Evolutionary conservation across 2,113 vertebrate species (phyloP).

Genomic region (Forbesichthys papilliferus): DNA sequence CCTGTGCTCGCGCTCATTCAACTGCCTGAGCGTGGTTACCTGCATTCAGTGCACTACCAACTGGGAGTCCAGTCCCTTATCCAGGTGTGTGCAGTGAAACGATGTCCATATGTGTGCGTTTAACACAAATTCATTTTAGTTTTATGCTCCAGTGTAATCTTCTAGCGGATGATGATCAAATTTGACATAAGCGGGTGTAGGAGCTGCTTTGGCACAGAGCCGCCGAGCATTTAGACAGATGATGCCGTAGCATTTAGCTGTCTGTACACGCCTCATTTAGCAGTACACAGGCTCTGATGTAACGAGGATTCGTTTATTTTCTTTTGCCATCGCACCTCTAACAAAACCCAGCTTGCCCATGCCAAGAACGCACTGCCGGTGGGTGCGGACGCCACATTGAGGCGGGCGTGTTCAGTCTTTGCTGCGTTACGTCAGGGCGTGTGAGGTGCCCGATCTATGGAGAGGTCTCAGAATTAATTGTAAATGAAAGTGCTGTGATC

Average conservation of each 20-base stretch:
- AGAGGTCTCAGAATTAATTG: too few species aligned
- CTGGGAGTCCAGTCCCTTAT: not conserved
- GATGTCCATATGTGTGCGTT: too few species aligned
- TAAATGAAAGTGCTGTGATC: too few species aligned
- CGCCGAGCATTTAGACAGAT: conserved; percentile 43
- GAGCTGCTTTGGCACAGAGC: conserved; percentile 28
- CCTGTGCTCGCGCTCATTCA: conserved; percentile 38
- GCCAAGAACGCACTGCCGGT: too few species aligned
- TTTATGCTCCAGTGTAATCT: conserved; percentile 39
- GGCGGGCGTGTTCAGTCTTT: too few species aligned
- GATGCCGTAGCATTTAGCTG: conserved; percentile 31
- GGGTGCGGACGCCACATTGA: too few species aligned
- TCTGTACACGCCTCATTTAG: conserved; percentile 36
- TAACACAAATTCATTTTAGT: too few species aligned
- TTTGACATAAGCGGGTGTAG: not conserved
- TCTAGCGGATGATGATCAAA: not conserved
- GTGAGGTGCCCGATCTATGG: too few species aligned
- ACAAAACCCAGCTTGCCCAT: too few species aligned
- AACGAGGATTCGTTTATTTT: conserved; percentile 12
- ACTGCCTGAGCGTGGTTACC: conserved; percentile 28
- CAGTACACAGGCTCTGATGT: conserved; percentile 12
- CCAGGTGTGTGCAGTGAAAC: not conserved
- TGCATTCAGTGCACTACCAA: not conserved
- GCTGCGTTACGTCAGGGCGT: too few species aligned
- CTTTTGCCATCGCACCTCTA: too few species aligned